Evolutionary conservation across 2,113 vertebrate species (phyloP), one percentile per base, ranked within the genome.

Genomic region (Gasterosteus aculeatus): DNA sequence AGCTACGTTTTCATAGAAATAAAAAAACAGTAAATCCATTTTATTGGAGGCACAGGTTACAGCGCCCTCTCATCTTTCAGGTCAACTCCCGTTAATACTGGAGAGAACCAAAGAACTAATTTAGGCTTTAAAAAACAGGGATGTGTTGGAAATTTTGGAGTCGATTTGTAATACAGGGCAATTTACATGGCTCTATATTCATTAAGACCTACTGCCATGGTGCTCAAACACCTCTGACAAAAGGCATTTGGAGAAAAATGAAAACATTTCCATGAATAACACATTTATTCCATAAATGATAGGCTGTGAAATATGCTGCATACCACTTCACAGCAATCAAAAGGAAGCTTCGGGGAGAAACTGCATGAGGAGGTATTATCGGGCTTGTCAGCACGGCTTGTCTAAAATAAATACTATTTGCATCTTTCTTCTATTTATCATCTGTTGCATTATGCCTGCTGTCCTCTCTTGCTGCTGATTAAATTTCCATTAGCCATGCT

Each of bases 401-500:
- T 88, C 85, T 78, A 89, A 90, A 90, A 91, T 90, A 91, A 92
- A 91, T 77, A 88, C 76, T 86, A 90, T 94, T 94, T 92, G 88
- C 91, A 90, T 92, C 85, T 88, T 88, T 91, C 87, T 87, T 87
- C 90, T 92, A 86, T 87, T 92, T 83, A 87, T 92, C 85, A 93
- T 92, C 77, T 83, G 89, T 93, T 91, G 87, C 91, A 85, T 93
- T 93, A 90, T 88, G 91, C 80, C 81, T 75, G 90, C 89, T 93
- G 91, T 90, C 91, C 91, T 89, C 91, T 92, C 89, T 87, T 83
- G 81, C 84, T 90, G 82, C 90, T 93, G 92, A 93, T 94, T 94
- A 92, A 88, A 93, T 93, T 94, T 92, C 91, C 90, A 94, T 95
- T 95, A 94, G 90, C 88, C 86, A 87, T 89, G 90, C 91, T 87